Evolutionary conservation across 2,888 invertebrate species (phyloP), one percentile per base, ranked within the genome.

Genomic region (Oasisia sp.): DNA sequence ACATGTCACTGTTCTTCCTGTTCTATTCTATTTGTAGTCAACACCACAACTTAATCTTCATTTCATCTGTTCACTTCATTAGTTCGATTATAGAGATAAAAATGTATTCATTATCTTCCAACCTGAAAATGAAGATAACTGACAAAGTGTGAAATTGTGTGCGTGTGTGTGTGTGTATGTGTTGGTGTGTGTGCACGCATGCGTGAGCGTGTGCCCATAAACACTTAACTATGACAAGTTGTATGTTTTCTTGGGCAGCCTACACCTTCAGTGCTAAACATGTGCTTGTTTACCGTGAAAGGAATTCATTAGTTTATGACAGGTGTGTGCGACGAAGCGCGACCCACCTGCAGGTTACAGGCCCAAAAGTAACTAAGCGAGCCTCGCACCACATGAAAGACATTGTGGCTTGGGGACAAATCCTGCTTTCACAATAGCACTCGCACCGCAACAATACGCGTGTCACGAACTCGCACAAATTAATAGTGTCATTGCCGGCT

Each of bases 281-380:
- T 27, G 74, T 74, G 19, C 74, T 74, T 74, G 74, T 74, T 74
- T 74, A 74, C 74, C 27, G 0, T 74, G 74, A 74, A 27, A 19
- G n/a, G 74, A 74, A 74, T 74, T 74, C 74, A 74, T 74, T 74
- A 74, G 74, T 74, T 74, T 74, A 74, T 74, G 74, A 74, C 74
- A 74, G 74, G 27, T 74, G 74, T 74, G 74, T 74, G 74, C 74
- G 27, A 19, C 27, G n/a, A n/a, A 74, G 27, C 74, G 74, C n/a
- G 19, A 74, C 27, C 0, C 74, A 74, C 74, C 74, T 74, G 74
- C n/a, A 74, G 19, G 74, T 74, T 74, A 74, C 74, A 74, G 74
- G 74, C 19, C 74, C 19, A 74, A 74, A 19, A 74, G 74, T 74
- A 74, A 74, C 74, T 74, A 74, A 74, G 74, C 27, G 3, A n/a